Base-by-base conservation (phyloP, 2,797 vertebrate species). In the Eospalax fontanierii region DNA sequence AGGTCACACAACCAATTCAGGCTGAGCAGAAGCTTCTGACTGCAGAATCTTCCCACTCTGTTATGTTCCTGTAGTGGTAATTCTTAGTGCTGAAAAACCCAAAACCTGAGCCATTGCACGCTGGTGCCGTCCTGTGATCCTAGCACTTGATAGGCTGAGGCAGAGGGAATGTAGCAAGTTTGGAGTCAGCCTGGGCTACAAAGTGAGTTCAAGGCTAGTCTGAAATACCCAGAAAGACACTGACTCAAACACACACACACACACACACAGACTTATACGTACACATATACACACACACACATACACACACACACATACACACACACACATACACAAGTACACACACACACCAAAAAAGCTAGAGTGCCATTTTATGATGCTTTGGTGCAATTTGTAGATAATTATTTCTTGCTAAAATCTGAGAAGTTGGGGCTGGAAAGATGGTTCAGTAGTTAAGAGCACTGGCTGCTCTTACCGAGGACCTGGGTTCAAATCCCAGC, bases 321-420 rank as follows among this genome's bases (percentile, higher is more conserved):
- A n/a, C n/a, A n/a, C n/a, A n/a, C 46, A 5, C 46, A 5, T 11
- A 46, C 11, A 46, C 46, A 59, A 35, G 43, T 35, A 24, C 1
- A 38, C 71, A 30, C 9, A 11, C 46, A 54, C 33, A 6, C 76
- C 50, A 57, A 22, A 78, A n/a, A 46, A 5, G n/a, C 50, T 24
- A 79, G 18, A 91, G 19, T 63, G 11, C 10, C 73, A 18, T 89
- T 73, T 59, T 82, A 87, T 12, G 26, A 30, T 65, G 28, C 19
- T 88, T 43, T 38, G 35, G 57, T 79, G 33, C 24, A 86, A 24
- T 24, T 16, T 70, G 26, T 26, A 82, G 79, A 63, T 38, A 16
- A 33, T 57, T 85, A 40, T 79, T 70, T 93, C 73, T 38, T 63
- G 66, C 15, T 50, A 82, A 90, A 85, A 75, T 75, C 46, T 38